These are phyloP conservation scores for Craniophora ligustri DNA, from an alignment of 2,888 invertebrate species.

Conservation along the genomic window DNA sequence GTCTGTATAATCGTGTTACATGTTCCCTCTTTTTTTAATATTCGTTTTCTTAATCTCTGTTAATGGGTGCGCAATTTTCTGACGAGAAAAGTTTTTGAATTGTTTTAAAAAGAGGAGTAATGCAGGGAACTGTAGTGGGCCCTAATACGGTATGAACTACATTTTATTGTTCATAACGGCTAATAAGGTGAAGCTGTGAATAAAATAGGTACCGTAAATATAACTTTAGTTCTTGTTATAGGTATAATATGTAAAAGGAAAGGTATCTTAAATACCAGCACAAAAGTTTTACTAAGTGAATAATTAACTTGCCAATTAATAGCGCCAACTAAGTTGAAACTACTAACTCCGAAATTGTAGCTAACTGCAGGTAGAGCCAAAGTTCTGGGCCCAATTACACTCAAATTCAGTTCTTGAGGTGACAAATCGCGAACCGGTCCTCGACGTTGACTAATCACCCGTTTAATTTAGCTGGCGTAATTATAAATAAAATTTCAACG, in stretches of 20 bases:
- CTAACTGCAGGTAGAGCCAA: constrained; percentile 77
- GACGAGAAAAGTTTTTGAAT: constrained; percentile 34
- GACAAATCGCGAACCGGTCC: constrained; percentile 86
- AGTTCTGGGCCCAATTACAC: constrained; percentile 85
- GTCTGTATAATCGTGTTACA: constrained; percentile 65
- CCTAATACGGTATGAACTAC: constrained; percentile 11
- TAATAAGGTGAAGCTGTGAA: too few species aligned
- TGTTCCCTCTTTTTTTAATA: constrained; percentile 63
- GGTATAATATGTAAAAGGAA: not conserved
- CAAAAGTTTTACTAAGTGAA: constrained; percentile 57
- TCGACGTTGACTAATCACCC: constrained; percentile 86
- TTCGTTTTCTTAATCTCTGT: constrained; percentile 59
- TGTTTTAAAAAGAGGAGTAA: constrained; percentile 30
- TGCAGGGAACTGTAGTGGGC: constrained; percentile 49
- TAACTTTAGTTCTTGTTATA: too few species aligned
- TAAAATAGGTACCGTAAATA: too few species aligned
- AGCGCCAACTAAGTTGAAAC: constrained; percentile 67
- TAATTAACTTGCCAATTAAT: constrained; percentile 75
- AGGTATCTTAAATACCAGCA: constrained; percentile 2
- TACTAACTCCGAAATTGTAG: constrained; percentile 75
- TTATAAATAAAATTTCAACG: constrained; percentile 88
- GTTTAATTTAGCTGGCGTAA: constrained; percentile 86
- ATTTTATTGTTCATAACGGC: too few species aligned
- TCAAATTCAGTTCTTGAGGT: constrained; percentile 84
- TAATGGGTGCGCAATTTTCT: constrained; percentile 46